Conservation (phyloP, 2,113 vertebrate genomes). For the Amphiprion percula region DNA sequence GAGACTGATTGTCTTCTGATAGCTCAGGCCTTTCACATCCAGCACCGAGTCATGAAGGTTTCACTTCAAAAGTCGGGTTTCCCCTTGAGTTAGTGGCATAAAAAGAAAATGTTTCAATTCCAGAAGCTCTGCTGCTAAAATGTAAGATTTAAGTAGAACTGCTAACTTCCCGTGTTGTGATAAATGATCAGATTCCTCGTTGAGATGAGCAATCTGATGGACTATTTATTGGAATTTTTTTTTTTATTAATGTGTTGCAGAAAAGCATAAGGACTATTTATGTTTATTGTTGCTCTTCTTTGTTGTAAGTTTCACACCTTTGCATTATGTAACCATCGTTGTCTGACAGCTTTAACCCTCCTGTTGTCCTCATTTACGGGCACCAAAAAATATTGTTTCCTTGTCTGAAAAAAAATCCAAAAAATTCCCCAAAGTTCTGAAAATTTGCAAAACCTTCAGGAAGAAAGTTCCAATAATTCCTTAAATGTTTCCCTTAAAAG, state of each 20-base stretch:
- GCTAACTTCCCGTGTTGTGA: not conserved
- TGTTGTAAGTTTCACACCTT: not conserved
- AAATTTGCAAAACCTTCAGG: too few relatives aligned
- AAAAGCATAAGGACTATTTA: too few relatives aligned
- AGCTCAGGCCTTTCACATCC: not conserved
- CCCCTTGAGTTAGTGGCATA: conserved; percentile 12
- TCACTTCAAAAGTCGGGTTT: not conserved
- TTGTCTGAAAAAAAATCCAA: too few relatives aligned
- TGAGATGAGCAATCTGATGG: too few relatives aligned
- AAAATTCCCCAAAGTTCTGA: too few relatives aligned
- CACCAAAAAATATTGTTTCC: too few relatives aligned
- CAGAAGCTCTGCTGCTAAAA: not conserved
- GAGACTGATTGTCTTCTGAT: not conserved
- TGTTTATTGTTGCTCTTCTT: not conserved
- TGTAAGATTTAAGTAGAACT: not conserved
- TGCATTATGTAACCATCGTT: accelerated
- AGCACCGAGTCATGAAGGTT: not conserved
- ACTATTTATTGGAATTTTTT: too few relatives aligned
- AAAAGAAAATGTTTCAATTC: conserved; percentile 1
- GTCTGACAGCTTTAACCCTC: not conserved
- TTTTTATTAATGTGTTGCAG: too few relatives aligned
- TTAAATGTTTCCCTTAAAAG: too few relatives aligned
- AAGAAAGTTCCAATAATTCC: too few relatives aligned
- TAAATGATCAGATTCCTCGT: not conserved
- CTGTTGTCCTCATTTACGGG: too few relatives aligned